Base-by-base conservation (phyloP, 2,113 vertebrate species). In the Ctenomys sociabilis region DNA sequence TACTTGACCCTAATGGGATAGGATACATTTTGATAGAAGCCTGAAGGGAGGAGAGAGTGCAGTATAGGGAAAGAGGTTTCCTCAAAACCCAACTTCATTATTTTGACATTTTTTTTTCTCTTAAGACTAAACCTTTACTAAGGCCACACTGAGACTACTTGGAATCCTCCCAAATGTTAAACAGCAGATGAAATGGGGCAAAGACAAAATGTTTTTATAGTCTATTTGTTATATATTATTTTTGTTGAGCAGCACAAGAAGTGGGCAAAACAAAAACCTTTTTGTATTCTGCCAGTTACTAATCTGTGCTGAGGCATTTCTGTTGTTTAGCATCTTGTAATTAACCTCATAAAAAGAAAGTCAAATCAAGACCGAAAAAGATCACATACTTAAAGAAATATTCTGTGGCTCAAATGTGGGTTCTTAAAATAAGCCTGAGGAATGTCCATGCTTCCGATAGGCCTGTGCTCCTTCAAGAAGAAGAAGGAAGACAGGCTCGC, bases 11-110 rank as follows among this genome's bases (percentile, higher is more conserved):
- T 92, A 87, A 96, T 59, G 37, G 32, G 87, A n/a, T 86, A 91
- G 57, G 40, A 59, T 45, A 80, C 59, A 16, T 93, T 97, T 96
- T 95, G 90, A 80, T 90, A 54, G 96, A 96, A 91, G 88, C 88
- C 66, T 95, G 92, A 96, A 97, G n/a, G 82, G n/a, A 52, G 73
- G 93, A 94, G 78, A 82, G 24, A 63, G 21, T 22, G 22, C 3
- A 82, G 24, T 28, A 54, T 63, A 30, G 81, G 37, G 26, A 26
- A 63, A 78, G 30, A 85, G 14, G 35, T 0, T 77, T 93, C 68
- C 75, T 95, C 43, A 91, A 85, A 90, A 97, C 85, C 24, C 88
- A 96, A 78, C 43, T 49, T 78, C 43, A 78, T 45, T 43, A 68
- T 10, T 81, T 88, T 90, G 59, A 26, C 10, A 26, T 61, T 90